Conservation (phyloP, 1,140 invertebrate species). For the Vanessa atalanta region DNA sequence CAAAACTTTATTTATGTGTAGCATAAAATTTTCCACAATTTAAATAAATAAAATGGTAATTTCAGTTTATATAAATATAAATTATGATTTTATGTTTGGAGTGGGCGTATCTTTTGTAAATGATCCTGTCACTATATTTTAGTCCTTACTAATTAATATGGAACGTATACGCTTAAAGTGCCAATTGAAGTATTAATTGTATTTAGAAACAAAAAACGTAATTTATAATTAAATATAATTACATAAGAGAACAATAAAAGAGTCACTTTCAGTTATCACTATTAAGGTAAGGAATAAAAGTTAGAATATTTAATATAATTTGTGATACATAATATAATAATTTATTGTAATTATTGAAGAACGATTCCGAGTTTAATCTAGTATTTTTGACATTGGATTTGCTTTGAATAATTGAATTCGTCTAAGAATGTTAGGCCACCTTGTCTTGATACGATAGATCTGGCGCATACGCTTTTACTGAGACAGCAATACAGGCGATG, state of each 20-base stretch:
- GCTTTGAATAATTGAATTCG: not conserved
- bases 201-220: not conserved
- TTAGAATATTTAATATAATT: no score
- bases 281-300: no score
- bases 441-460: constrained; percentile 25
- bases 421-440: constrained; percentile 18
- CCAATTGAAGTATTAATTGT: not conserved
- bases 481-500: not conserved
- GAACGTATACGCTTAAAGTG: not conserved
- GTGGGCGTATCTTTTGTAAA: constrained; percentile 4
- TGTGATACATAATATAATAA: no score
- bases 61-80: not conserved
- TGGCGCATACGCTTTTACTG: constrained; percentile 11
- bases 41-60: not conserved
- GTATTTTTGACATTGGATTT: no score
- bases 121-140: not conserved
- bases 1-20: no score
- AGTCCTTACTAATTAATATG: not conserved
- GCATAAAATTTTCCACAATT: not conserved
- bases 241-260: not conserved
- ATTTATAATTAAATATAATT: not conserved
- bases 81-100: not conserved
- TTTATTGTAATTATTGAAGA: no score
- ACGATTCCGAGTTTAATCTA: no score
- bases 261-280: no score